Conservation (phyloP, 2,888 invertebrate species). For the Thymelicus acteon region DNA sequence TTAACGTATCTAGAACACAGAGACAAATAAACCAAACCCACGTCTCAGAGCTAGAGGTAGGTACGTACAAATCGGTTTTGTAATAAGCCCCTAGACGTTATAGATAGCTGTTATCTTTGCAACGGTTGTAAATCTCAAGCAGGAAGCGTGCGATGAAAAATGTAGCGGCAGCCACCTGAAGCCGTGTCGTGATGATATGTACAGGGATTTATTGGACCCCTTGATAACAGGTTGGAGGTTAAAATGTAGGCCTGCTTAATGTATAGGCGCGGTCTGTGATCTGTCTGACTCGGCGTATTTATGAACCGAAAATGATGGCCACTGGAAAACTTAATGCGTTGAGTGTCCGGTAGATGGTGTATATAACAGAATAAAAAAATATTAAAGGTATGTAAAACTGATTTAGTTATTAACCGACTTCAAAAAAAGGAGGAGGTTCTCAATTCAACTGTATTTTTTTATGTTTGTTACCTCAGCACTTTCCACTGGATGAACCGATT, state of each 20-base stretch:
- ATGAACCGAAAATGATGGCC: background rate
- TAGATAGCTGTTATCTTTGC: constrained; percentile 51
- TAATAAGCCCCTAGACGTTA: constrained; percentile 33
- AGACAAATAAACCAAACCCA: constrained; percentile 13
- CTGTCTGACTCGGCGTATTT: background rate
- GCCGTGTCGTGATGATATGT: constrained; percentile 54
- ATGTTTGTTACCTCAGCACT: too few species aligned
- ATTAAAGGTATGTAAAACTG: too few species aligned
- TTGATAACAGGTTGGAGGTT: constrained; percentile 48
- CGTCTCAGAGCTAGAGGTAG: background rate
- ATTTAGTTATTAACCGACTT: too few species aligned
- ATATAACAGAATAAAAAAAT: too few species aligned
- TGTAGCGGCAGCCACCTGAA: constrained; percentile 50
- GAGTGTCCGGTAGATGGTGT: too few species aligned
- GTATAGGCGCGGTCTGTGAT: background rate
- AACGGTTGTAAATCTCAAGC: constrained; percentile 57
- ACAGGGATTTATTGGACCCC: constrained; percentile 48
- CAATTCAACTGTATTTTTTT: too few species aligned
- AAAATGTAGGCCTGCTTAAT: constrained; percentile 15
- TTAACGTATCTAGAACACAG: background rate
- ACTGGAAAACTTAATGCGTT: too few species aligned
- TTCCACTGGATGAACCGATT: too few species aligned
- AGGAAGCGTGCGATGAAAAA: constrained; percentile 67
- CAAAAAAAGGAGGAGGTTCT: too few species aligned
- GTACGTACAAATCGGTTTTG: constrained; percentile 34